Conservation (phyloP, 1,140 invertebrate species). For the Lasioglossum albipes region DNA sequence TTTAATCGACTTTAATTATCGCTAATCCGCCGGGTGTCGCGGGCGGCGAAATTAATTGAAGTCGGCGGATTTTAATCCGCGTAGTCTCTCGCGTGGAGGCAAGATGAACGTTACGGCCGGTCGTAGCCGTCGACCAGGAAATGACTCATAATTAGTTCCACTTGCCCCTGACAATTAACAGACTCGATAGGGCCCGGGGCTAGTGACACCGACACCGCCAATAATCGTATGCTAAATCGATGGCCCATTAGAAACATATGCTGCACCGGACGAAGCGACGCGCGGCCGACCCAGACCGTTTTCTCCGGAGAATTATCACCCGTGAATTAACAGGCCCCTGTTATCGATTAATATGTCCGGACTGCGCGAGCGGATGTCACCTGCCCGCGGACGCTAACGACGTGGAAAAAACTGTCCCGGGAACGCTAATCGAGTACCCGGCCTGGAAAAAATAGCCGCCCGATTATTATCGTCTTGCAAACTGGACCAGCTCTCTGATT, state of each 20-base stretch:
- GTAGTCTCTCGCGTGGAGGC: not conserved
- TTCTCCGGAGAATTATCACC: constrained; percentile 44
- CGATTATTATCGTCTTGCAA: no score
- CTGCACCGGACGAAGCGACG: constrained; percentile 2
- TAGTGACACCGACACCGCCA: constrained; percentile 46
- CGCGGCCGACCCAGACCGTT: not conserved
- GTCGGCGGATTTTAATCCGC: not conserved
- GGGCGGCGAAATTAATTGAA: not conserved
- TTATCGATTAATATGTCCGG: constrained; percentile 38
- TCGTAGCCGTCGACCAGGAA: constrained; percentile 34
- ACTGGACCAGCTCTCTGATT: no score
- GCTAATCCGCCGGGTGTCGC: not conserved
- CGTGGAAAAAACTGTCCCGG: not conserved
- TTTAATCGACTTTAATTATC: constrained; percentile 20
- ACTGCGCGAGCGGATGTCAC: not conserved
- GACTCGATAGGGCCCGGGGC: constrained; percentile 26
- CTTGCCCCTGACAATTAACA: constrained; percentile 47
- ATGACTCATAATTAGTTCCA: constrained; percentile 56
- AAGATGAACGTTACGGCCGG: not conserved
- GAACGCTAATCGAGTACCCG: not conserved
- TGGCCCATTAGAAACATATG: constrained; percentile 50
- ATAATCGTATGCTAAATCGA: constrained; percentile 55
- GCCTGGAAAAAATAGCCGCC: no score
- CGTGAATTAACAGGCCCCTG: constrained; percentile 23
- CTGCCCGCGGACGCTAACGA: not conserved